phyloP scores from a whole-genome alignment of 2,888 invertebrate genomes.

The Leucophora obtusa region DNA sequence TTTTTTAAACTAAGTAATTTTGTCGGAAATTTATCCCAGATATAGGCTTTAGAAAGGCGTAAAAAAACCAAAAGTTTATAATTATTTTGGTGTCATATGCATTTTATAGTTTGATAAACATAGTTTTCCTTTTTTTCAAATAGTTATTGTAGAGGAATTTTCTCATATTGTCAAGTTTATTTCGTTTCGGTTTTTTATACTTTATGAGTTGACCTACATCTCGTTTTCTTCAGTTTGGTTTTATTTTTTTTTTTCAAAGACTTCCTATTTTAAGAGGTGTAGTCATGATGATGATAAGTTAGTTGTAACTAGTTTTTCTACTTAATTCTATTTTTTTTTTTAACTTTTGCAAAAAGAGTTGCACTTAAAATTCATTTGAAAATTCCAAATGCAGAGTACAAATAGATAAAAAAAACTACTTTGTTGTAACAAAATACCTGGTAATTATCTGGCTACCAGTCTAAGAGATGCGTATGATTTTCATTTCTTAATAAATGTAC shows the following conservation, averaged over 20 bases:
- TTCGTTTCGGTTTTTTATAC: constrained; percentile 31
- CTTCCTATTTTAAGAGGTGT: constrained; percentile 4
- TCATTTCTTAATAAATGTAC: constrained; percentile 34
- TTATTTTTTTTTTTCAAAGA: neutral
- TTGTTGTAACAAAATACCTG: neutral
- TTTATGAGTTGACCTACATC: constrained; percentile 63
- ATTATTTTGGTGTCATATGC: neutral
- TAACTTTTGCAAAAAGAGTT: neutral
- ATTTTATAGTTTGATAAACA: neutral
- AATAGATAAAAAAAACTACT: neutral
- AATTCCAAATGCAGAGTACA: constrained; percentile 25
- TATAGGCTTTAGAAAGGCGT: neutral
- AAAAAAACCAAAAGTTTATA: constrained; percentile 3
- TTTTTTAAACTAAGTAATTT: too few relatives aligned
- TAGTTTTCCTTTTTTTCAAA: constrained; percentile 25
- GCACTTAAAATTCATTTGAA: constrained; percentile 40
- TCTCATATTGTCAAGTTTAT: constrained; percentile 39
- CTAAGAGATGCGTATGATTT: constrained; percentile 46
- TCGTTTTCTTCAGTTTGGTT: constrained; percentile 5
- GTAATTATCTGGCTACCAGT: neutral
- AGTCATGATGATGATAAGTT: constrained; percentile 39
- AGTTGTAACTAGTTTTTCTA: constrained; percentile 50
- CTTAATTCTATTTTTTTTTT: neutral
- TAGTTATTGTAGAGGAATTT: constrained; percentile 33
- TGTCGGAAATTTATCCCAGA: too few relatives aligned